A percentile compares a stretch with the other conserved stretches of the same genome.
Conservation (phyloP, 2,113 vertebrate genomes). For the Chinchilla lanigera region DNA sequence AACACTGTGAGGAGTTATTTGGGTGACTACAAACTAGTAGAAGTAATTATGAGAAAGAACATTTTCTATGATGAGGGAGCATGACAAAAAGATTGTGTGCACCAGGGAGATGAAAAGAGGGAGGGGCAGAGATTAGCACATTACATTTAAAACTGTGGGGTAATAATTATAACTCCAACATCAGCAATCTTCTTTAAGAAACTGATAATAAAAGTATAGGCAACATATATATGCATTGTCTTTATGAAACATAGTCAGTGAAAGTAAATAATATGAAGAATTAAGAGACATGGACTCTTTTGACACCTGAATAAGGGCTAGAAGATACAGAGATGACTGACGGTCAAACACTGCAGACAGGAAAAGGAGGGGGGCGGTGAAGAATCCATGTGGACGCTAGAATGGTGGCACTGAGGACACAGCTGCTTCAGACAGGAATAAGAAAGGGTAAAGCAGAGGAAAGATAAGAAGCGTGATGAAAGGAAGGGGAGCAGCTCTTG, state of each 20-base stretch:
- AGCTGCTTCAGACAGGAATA: background rate
- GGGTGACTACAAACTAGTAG: background rate
- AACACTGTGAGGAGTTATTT: background rate
- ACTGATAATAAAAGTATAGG: background rate
- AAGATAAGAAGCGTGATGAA: background rate
- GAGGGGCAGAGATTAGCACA: background rate
- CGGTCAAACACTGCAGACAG: background rate
- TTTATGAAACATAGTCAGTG: background rate
- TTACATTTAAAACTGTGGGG: background rate
- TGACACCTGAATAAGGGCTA: slow-evolving; percentile 17
- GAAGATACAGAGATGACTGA: background rate
- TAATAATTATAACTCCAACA: background rate
- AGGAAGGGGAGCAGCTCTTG: background rate
- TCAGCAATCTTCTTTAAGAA: background rate
- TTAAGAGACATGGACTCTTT: background rate
- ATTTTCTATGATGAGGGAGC: background rate
- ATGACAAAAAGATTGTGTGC: background rate
- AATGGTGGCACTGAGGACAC: background rate
- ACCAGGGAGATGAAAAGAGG: background rate
- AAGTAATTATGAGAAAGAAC: background rate
- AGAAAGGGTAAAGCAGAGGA: background rate
- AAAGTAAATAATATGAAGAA: background rate
- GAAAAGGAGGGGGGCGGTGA: background rate
- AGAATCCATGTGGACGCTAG: background rate
- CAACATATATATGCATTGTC: background rate